Conservation (phyloP, 2,888 invertebrate species). For the Trichogramma evanescens region DNA sequence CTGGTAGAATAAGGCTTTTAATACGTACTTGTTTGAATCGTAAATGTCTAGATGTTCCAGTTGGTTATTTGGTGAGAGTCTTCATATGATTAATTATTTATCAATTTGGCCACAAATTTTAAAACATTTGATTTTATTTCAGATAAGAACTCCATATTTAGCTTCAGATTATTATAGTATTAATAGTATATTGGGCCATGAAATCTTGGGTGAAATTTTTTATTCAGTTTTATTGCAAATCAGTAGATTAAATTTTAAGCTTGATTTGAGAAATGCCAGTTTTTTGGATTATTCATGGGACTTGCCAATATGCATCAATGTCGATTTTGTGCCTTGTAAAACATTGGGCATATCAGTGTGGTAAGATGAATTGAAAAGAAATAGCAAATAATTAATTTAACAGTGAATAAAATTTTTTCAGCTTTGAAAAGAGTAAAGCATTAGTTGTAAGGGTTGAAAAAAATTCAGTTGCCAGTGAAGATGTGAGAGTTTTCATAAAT, state of each 20-base stretch:
- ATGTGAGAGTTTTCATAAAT: conserved; percentile 48
- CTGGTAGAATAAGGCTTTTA: conserved; percentile 50
- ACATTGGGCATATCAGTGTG: conserved; percentile 57
- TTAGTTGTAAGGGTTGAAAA: conserved; percentile 54
- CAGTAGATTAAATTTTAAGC: conserved; percentile 49
- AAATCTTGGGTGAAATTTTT: conserved; percentile 56
- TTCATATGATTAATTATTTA: background rate
- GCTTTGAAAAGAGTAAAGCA: conserved; percentile 55
- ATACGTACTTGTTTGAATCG: conserved; percentile 50
- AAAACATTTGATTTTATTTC: background rate
- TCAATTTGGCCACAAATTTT: background rate
- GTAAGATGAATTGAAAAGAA: conserved; percentile 34
- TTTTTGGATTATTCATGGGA: conserved; percentile 61
- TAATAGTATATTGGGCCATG: conserved; percentile 55
- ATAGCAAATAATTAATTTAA: conserved; percentile 2
- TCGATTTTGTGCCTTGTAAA: conserved; percentile 59
- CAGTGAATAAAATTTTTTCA: conserved; percentile 33
- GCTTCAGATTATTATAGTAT: conserved; percentile 40
- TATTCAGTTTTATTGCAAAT: conserved; percentile 53
- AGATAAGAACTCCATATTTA: conserved; percentile 36
- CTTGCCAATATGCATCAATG: conserved; percentile 50
- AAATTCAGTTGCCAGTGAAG: conserved; percentile 59
- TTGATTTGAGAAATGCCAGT: conserved; percentile 53
- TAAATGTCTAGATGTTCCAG: conserved; percentile 52
- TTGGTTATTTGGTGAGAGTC: conserved; percentile 47